Conservation (phyloP, 2,113 vertebrate genomes). For the Alligator sinensis region DNA sequence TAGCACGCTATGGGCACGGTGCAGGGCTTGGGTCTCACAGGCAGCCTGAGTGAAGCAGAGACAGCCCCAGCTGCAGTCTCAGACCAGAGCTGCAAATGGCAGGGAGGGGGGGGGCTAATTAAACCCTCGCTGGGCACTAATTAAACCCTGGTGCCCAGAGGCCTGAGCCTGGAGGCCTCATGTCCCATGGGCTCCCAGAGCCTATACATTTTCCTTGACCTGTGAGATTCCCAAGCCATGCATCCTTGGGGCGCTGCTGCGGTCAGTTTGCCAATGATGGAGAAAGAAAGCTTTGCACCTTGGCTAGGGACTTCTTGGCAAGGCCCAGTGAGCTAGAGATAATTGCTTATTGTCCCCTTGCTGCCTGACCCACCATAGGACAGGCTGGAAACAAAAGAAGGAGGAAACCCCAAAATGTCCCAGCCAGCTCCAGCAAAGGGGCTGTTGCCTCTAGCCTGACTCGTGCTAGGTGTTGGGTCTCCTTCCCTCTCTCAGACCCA, state of each 20-base stretch:
- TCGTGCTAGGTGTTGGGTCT: not conserved
- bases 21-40: too few relatives aligned
- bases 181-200: not conserved
- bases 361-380: too few relatives aligned
- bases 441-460: too few relatives aligned
- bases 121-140: fast-evolving
- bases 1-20: not conserved
- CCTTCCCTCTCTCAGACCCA: not conserved
- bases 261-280: not conserved
- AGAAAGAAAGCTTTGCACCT: not conserved
- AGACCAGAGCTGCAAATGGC: not conserved
- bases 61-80: not conserved
- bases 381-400: too few relatives aligned
- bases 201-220: too few relatives aligned
- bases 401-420: too few relatives aligned
- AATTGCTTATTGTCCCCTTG: not conserved
- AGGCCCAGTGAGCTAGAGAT: fast-evolving
- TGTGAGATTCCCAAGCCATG: not conserved
- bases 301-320: fast-evolving
- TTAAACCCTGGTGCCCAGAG: not conserved
- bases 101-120: not conserved
- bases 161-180: not conserved
- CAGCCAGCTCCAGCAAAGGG: too few relatives aligned
- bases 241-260: fast-evolving
- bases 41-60: too few relatives aligned